A percentile compares a stretch with the other conserved stretches of the same genome.
Evolutionary conservation across 2,113 vertebrate species (phyloP).

Genomic region (Sander vitreus): DNA sequence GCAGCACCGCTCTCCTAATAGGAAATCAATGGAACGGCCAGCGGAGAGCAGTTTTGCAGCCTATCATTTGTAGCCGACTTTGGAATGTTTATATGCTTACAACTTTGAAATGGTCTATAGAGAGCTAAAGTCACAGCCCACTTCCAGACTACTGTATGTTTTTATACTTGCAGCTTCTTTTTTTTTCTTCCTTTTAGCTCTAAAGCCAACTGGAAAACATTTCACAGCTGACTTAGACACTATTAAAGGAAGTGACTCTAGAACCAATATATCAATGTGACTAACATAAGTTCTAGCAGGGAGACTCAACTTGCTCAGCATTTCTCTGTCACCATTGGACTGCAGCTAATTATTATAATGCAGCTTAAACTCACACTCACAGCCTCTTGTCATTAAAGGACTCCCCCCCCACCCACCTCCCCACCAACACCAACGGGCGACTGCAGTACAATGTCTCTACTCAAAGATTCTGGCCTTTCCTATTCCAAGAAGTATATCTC

Average conservation of each 20-base stretch:
- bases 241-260: slow-evolving; percentile 32
- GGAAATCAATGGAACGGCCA: no score
- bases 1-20: no score
- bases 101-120: neutral
- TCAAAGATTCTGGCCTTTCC: slow-evolving; percentile 8
- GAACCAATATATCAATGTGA: slow-evolving; percentile 33
- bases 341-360: slow-evolving; percentile 47
- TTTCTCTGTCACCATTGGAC: slow-evolving; percentile 21
- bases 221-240: slow-evolving; percentile 37
- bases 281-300: slow-evolving; percentile 7
- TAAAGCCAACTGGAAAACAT: slow-evolving; percentile 17
- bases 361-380: slow-evolving; percentile 10
- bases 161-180: slow-evolving; percentile 11
- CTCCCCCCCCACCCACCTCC: neutral
- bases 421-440: neutral
- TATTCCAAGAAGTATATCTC: neutral
- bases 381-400: slow-evolving; percentile 40
- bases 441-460: slow-evolving; percentile 8
- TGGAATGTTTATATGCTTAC: no score
- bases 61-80: no score
- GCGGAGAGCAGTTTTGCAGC: no score
- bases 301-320: slow-evolving; percentile 20
- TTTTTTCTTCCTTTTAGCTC: neutral
- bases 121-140: neutral
- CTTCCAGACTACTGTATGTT: neutral